Base-by-base conservation (phyloP, 1,140 invertebrate species). In the Chrysomallon squamiferum region DNA sequence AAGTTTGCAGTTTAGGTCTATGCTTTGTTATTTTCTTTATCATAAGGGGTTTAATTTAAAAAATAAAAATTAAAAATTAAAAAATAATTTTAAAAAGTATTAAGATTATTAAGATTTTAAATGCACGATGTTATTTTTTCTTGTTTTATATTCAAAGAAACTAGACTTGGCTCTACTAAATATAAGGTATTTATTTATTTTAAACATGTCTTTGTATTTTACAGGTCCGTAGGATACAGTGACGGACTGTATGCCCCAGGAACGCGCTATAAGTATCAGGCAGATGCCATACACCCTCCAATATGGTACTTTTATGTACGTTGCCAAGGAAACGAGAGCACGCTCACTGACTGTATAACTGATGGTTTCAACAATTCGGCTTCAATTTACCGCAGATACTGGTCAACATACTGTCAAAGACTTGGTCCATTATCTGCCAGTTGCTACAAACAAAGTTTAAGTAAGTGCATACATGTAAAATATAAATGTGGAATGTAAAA, bases 301-400 rank as follows among this genome's bases (percentile, higher is more conserved):
- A 63, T 69, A 2, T 69, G 68, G 68, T 69, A 65, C 41, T 62
- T 57, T 7, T 58, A 63, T 22, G 47, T 69, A 6, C 65, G 63
- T 33, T 69, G 68, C 41, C 47, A 65, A 25, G 68, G 68, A 2
- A 29, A 69, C 29, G 68, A 69, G 32, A 22, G 49, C 7, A 69
- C 50, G 27, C 22, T 69, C 15, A 38, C 65, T 6, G 49, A 61
- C n/a, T 69, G 68, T 49, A 47, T 50, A 11, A 63, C 62, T 33
- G 65, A 63, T 3, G 68, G 68, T n/a, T 69, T 69, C 43, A 62
- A 69, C 33, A 65, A 59, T 4, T 65, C 68, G 3, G 41, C 57
- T 27, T 58, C 63, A 15, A 57, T 65, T 52, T 63, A 69, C 33
- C 59, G 68, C 4, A 62, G 56, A 11, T 63, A 52, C 3, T 63